A percentile compares a stretch with the other conserved stretches of the same genome.
Conservation (phyloP, 2,113 vertebrate species). For the Tauraco erythrolophus region DNA sequence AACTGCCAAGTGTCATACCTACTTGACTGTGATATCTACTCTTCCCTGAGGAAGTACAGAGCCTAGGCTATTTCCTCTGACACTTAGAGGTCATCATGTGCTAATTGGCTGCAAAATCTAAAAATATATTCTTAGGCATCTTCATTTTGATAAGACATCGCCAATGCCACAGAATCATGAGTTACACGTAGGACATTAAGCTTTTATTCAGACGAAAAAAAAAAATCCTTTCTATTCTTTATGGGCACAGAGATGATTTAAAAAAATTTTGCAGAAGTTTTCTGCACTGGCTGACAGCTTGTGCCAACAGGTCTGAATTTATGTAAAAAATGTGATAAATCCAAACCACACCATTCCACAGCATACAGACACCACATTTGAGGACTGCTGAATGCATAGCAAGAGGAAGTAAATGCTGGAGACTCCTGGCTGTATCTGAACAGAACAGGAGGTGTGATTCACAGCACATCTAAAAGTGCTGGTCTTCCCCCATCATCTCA, state of each 20-base stretch:
- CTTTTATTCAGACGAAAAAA: not conserved
- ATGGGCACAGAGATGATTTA: not conserved
- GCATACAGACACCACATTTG: not conserved
- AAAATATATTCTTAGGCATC: not conserved
- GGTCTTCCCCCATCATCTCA: not conserved
- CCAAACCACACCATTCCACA: not conserved
- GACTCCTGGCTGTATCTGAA: not conserved
- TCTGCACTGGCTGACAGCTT: not conserved
- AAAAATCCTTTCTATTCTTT: not conserved
- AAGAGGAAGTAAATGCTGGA: not conserved
- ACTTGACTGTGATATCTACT: not conserved
- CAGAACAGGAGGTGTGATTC: not conserved
- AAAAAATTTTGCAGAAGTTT: not conserved
- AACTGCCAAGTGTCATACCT: not conserved
- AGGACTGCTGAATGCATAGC: not conserved
- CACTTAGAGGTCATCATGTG: not conserved
- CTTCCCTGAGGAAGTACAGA: not conserved
- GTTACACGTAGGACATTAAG: not conserved
- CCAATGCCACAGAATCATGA: not conserved
- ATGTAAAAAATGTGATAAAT: not conserved
- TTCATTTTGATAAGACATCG: not conserved
- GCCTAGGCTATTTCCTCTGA: not conserved
- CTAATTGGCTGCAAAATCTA: not conserved
- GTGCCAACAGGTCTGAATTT: not conserved
- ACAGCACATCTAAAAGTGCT: fast-evolving